phyloP scores from a whole-genome alignment of 2,888 invertebrate species.

The Chydorus sphaericus region DNA sequence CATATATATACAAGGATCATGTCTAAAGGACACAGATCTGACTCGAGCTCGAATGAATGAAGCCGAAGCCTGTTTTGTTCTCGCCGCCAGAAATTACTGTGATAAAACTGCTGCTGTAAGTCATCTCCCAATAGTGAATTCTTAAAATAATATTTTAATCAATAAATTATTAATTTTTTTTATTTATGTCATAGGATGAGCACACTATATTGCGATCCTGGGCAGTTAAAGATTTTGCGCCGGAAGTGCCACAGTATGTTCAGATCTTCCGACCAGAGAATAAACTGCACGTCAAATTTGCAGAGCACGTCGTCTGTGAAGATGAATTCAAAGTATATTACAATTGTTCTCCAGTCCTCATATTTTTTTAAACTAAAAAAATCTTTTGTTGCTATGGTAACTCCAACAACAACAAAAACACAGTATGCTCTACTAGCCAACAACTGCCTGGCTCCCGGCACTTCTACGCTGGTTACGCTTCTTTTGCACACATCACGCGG shows the following conservation, averaged over 20 bases:
- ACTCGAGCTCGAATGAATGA: constrained; percentile 92
- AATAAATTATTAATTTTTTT: background rate
- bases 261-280: constrained; percentile 97
- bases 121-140: constrained; percentile 14
- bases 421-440: constrained; percentile 85
- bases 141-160: background rate
- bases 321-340: constrained; percentile 81
- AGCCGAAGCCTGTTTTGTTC: constrained; percentile 91
- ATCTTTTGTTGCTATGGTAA: no score
- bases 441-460: constrained; percentile 95
- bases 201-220: constrained; percentile 73
- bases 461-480: constrained; percentile 88
- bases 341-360: no score
- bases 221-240: constrained; percentile 98
- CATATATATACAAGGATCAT: constrained; percentile 92
- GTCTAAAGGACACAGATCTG: constrained; percentile 87
- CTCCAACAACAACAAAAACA: no score
- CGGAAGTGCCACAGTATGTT: constrained; percentile 81
- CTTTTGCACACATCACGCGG: constrained; percentile 92
- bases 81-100: constrained; percentile 88
- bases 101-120: constrained; percentile 87
- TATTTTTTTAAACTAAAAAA: no score
- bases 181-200: constrained; percentile 41
- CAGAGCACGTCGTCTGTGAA: constrained; percentile 95
- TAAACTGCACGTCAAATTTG: constrained; percentile 96